Conservation (phyloP, 2,113 vertebrate genomes). For the Eclectus roratus region DNA sequence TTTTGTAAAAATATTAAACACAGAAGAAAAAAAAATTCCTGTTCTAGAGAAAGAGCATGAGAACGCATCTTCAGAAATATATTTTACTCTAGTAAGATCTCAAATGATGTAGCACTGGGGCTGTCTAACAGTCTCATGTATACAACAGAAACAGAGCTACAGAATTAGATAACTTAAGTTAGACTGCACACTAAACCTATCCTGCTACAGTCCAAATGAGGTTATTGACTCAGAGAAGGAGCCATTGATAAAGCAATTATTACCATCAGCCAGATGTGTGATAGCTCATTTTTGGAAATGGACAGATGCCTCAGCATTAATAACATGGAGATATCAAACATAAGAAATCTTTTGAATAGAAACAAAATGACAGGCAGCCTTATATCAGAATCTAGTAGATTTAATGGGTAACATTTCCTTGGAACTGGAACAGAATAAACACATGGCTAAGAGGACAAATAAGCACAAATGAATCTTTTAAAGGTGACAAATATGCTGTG, state of each 20-base stretch:
- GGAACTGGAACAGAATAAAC: not conserved
- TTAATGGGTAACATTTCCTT: not conserved
- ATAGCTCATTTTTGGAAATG: constrained; percentile 59
- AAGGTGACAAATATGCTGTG: not conserved
- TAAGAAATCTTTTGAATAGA: constrained; percentile 16
- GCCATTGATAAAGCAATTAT: constrained; percentile 55
- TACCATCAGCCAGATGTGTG: constrained; percentile 51
- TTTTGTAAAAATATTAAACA: not conserved
- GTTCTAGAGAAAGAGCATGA: not conserved
- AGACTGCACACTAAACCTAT: constrained; percentile 2
- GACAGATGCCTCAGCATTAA: constrained; percentile 41
- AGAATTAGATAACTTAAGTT: constrained; percentile 17
- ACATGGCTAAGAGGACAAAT: not conserved
- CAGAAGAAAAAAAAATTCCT: not conserved
- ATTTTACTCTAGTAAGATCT: not conserved
- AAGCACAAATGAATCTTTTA: not conserved
- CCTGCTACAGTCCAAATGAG: constrained; percentile 34
- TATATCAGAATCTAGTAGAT: constrained; percentile 12
- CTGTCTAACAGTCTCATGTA: not conserved
- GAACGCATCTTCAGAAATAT: not conserved
- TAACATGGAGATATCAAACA: not conserved
- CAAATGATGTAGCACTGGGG: not conserved
- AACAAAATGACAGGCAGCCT: not conserved
- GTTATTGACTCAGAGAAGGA: constrained; percentile 51
- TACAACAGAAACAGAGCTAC: not conserved